Evolutionary conservation across 2,797 vertebrate genomes (phyloP), one percentile per base, ranked within the genome.

Genomic region (Furcifer pardalis): DNA sequence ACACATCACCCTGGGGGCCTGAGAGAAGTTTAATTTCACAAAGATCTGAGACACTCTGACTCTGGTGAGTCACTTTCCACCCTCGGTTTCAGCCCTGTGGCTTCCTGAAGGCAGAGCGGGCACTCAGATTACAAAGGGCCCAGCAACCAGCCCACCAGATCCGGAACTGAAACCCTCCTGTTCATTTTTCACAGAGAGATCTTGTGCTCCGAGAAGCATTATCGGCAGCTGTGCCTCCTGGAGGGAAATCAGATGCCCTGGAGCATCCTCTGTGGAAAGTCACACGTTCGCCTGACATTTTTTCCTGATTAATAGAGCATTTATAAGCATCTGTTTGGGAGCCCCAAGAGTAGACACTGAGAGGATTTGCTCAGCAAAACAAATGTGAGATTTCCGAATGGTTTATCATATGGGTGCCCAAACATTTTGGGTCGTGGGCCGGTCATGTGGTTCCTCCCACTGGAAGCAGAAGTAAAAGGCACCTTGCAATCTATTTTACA

Each of bases 81-180:
- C 49, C 91, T 95, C 7, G 0, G 73, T 79, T 91, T 93, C 88
- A 90, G 83, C 86, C 81, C 10, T 86, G 91, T 21, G 86, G 89
- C 95, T 95, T 94, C 92, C 93, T 95, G 92, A 93, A 91, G 92
- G 86, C 88, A 89, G 92, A 92, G 87, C 88, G 89, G 93, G 78
- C 77, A 21, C 84, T 7, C 92, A 69, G 91, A 93, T 94, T 94
- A 88, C 87, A 37, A 83, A 91, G 90, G 52, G 87, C 87, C n/a
- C 66, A 40, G 85, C n/a, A 81, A 87, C 92, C 91, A 94, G 91
- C 91, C 90, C 91, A 91, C 91, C 90, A 91, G 90, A 93, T 95
- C 92, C 84, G 94, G 95, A 96, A 96, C 93, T 86, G 95, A 96
- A 96, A 96, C 95, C 74, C 92, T 87, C 91, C 92, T 89, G 91